Evolutionary conservation across 2,888 invertebrate genomes (phyloP).

Genomic region (Shargacucullia verbasci): DNA sequence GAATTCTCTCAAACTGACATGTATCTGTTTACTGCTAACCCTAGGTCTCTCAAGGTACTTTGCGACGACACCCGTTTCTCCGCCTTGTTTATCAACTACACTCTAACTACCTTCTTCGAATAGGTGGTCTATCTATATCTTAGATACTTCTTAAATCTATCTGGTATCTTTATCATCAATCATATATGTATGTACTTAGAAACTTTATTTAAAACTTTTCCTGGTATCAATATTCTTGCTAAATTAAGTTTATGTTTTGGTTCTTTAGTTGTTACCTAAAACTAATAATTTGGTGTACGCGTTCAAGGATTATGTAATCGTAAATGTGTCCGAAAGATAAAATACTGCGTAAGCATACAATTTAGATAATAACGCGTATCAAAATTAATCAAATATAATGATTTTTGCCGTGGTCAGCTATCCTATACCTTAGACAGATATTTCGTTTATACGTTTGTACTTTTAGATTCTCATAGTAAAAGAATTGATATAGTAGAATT

Average conservation of each 20-base stretch:
- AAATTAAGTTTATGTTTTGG: neutral
- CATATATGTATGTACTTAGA: too few relatives aligned
- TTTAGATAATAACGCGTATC: constrained; percentile 54
- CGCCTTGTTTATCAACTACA: too few relatives aligned
- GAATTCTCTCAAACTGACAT: too few relatives aligned
- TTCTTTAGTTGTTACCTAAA: constrained; percentile 1
- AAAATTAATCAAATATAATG: constrained; percentile 55
- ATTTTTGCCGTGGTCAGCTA: constrained; percentile 49
- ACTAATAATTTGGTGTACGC: constrained; percentile 25
- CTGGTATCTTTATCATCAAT: too few relatives aligned
- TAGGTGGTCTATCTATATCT: too few relatives aligned
- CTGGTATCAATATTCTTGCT: neutral
- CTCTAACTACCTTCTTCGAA: too few relatives aligned
- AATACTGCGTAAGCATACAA: constrained; percentile 42
- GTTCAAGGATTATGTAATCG: constrained; percentile 44
- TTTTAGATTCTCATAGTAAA: neutral
- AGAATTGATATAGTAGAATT: too few relatives aligned
- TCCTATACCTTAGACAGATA: constrained; percentile 51
- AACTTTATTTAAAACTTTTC: too few relatives aligned
- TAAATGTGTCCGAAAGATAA: constrained; percentile 53
- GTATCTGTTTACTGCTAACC: too few relatives aligned
- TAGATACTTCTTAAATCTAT: too few relatives aligned
- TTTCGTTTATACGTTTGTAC: constrained; percentile 21
- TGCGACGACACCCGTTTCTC: too few relatives aligned
- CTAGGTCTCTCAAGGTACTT: too few relatives aligned